phyloP scores from a whole-genome alignment of 2,113 vertebrate genomes.

The Tyto alba region DNA sequence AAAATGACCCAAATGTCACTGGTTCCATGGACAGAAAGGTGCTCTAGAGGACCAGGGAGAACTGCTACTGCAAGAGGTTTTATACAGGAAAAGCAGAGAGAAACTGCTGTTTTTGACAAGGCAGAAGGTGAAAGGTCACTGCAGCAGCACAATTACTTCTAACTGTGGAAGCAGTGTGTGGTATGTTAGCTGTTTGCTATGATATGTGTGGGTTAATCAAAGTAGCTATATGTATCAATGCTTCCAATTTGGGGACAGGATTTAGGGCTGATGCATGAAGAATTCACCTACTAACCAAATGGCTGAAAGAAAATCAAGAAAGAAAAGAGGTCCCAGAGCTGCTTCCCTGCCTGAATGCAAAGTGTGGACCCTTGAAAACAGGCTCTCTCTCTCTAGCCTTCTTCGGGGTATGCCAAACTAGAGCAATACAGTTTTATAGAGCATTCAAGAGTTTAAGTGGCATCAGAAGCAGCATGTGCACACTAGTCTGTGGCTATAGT shows the following conservation, averaged over 20 bases:
- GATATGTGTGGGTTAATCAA: not conserved
- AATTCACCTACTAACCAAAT: not conserved
- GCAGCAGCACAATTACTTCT: not conserved
- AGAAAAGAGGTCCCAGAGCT: not conserved
- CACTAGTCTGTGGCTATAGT: not conserved
- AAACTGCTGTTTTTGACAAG: not conserved
- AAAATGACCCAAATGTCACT: not conserved
- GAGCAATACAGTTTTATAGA: not conserved
- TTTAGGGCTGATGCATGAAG: not conserved
- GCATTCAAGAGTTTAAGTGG: not conserved
- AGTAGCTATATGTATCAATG: not conserved
- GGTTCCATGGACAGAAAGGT: not conserved
- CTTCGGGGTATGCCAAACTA: not conserved
- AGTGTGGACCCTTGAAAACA: not conserved
- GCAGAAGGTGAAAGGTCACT: not conserved
- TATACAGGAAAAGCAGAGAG: not conserved
- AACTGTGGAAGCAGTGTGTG: not conserved
- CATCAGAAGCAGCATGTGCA: not conserved
- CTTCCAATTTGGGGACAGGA: not conserved
- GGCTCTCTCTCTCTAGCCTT: not conserved
- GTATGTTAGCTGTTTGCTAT: not conserved
- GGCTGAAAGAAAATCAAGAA: not conserved
- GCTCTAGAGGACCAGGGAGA: not conserved
- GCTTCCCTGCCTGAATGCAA: not conserved
- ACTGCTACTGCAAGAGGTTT: not conserved